Conservation (phyloP, 1,140 invertebrate genomes). For the Bombus affinis region DNA sequence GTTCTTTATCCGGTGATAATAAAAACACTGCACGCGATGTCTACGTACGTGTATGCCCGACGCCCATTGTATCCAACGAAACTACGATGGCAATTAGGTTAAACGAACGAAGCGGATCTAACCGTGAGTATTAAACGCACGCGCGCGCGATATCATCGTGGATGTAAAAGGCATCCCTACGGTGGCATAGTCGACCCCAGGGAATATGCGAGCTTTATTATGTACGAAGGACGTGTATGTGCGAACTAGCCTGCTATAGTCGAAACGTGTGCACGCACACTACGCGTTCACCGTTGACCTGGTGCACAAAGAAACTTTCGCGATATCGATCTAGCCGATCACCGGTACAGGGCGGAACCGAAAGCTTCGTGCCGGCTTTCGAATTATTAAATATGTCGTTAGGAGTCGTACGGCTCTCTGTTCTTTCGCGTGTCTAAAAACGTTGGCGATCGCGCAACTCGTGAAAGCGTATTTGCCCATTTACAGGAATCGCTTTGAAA, state of each 20-base stretch:
- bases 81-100: slow-evolving; percentile 51
- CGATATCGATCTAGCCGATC: slow-evolving; percentile 29
- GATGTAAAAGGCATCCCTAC: slow-evolving; percentile 20
- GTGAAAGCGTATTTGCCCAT: background rate
- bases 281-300: background rate
- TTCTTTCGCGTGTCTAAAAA: background rate
- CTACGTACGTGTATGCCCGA: background rate
- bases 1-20: background rate
- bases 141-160: slow-evolving; percentile 38
- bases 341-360: background rate
- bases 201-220: slow-evolving; percentile 61
- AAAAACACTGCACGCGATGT: background rate
- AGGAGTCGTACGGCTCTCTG: too few relatives aligned
- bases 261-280: slow-evolving; percentile 33
- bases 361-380: background rate
- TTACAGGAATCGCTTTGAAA: background rate
- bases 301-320: slow-evolving; percentile 13
- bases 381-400: background rate
- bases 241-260: background rate
- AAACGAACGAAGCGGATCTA: slow-evolving; percentile 52
- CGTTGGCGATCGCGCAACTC: background rate
- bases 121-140: slow-evolving; percentile 18
- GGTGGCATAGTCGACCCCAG: slow-evolving; percentile 17
- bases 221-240: slow-evolving; percentile 46
- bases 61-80: background rate